These are phyloP conservation scores for Macrochelys suwanniensis DNA, from an alignment of 2,797 vertebrate genomes.

Conservation along the genomic window DNA sequence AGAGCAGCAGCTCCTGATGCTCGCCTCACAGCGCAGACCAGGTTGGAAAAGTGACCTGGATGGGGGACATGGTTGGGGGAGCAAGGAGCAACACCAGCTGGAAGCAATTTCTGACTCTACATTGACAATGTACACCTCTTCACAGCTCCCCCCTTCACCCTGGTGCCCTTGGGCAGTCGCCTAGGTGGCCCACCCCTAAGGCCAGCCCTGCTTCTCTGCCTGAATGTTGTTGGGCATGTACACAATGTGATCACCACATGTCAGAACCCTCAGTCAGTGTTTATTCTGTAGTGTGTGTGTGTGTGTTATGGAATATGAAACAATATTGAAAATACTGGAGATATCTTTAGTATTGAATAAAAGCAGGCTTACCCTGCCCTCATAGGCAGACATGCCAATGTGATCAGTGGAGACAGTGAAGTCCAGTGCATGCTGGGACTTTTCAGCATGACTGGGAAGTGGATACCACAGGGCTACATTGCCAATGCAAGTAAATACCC, in stretches of 20 bases:
- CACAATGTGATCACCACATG: not conserved
- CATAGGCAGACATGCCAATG: slow-evolving; percentile 23
- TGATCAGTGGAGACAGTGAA: slow-evolving; percentile 42
- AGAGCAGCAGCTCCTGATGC: too few species aligned
- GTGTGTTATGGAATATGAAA: not conserved
- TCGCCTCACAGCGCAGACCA: too few species aligned
- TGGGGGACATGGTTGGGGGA: too few species aligned
- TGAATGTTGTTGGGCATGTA: not conserved
- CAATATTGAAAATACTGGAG: slow-evolving; percentile 40
- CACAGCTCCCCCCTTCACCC: too few species aligned
- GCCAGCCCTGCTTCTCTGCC: too few species aligned
- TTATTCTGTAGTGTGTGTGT: not conserved
- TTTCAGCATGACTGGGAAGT: slow-evolving; percentile 38
- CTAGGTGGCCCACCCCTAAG: too few species aligned
- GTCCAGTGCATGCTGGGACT: slow-evolving; percentile 41
- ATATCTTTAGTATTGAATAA: slow-evolving; percentile 27
- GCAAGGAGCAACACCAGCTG: too few species aligned
- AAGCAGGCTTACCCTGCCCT: slow-evolving; percentile 41
- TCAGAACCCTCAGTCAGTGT: not conserved
- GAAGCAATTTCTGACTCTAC: too few species aligned
- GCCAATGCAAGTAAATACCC: slow-evolving; percentile 26
- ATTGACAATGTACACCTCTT: too few species aligned
- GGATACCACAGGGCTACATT: not conserved
- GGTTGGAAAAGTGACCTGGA: too few species aligned
- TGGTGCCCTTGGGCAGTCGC: too few species aligned